These are phyloP conservation scores for Andrena praecox DNA, from an alignment of 2,888 invertebrate genomes.

Conservation along the genomic window DNA sequence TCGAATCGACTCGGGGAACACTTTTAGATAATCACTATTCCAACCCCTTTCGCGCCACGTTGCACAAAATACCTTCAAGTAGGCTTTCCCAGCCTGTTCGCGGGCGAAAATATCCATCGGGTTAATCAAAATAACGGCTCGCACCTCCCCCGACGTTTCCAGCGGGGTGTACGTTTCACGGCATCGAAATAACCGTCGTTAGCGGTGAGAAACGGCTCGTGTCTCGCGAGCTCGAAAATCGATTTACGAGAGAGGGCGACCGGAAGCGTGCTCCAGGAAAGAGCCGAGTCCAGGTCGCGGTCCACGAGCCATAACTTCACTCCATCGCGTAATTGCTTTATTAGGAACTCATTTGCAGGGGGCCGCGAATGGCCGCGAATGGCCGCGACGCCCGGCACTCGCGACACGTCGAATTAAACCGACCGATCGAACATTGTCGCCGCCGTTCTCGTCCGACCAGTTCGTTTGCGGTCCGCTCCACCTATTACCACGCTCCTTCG, in stretches of 20 bases:
- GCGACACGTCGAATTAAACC: conserved; percentile 47
- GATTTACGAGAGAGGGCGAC: conserved; percentile 45
- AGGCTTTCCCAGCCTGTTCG: background rate
- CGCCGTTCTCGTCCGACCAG: conserved; percentile 3
- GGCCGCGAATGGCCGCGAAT: conserved; percentile 42
- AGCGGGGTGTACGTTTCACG: background rate
- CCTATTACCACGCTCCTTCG: background rate
- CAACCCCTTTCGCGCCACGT: background rate
- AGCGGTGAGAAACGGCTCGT: conserved; percentile 14
- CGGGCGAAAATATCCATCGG: too few species aligned
- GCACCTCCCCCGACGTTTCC: background rate
- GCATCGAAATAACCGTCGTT: conserved; percentile 7
- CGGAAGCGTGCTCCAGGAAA: conserved; percentile 56
- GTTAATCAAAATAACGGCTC: background rate
- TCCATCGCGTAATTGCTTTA: conserved; percentile 75
- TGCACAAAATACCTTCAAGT: background rate
- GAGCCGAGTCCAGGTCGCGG: conserved; percentile 17
- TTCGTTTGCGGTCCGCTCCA: conserved; percentile 28
- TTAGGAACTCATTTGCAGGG: conserved; percentile 74
- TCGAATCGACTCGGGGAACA: background rate
- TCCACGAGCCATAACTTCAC: conserved; percentile 65
- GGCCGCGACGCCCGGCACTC: conserved; percentile 19
- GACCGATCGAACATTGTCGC: conserved; percentile 39
- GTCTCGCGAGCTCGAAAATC: conserved; percentile 36
- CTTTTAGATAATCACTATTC: background rate